These are phyloP conservation scores for Ceyx melanurus DNA, from an alignment of 2,113 vertebrate species.

Conservation along the genomic window DNA sequence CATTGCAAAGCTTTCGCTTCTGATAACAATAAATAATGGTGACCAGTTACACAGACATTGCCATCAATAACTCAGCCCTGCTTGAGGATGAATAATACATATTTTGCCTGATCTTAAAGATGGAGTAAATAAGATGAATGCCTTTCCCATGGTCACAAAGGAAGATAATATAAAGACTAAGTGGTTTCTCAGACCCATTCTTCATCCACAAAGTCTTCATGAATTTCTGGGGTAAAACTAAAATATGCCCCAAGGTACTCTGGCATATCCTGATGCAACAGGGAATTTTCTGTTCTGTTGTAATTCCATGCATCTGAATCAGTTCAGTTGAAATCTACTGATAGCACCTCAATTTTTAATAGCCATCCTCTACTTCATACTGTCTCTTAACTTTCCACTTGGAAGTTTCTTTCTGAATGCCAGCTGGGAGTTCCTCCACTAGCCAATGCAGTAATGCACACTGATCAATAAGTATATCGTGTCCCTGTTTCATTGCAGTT, in stretches of 20 bases:
- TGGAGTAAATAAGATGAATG: conserved; percentile 40
- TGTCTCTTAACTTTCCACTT: not conserved
- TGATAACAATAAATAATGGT: conserved; percentile 51
- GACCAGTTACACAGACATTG: not conserved
- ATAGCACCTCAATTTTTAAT: not conserved
- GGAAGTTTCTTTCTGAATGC: not conserved
- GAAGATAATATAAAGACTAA: not conserved
- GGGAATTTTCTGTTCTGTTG: not conserved
- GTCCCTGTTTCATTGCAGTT: not conserved
- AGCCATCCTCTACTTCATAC: not conserved
- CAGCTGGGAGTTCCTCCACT: not conserved
- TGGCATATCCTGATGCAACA: not conserved
- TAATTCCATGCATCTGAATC: not conserved
- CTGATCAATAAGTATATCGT: fast-evolving
- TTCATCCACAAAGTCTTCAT: not conserved
- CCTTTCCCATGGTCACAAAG: not conserved
- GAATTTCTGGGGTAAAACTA: not conserved
- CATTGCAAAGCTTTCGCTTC: conserved; percentile 49
- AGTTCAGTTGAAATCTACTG: not conserved
- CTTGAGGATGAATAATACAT: conserved; percentile 16
- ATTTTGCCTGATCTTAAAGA: conserved; percentile 26
- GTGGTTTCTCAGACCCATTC: not conserved
- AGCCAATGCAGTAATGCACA: not conserved
- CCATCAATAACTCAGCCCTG: conserved; percentile 32
- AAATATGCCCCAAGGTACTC: not conserved